Percentiles rank a stretch among this genome's conserved stretches.
These are phyloP conservation scores for Porites lutea DNA, from an alignment of 64 coral and sea anemone genomes.

Conservation along the genomic window DNA sequence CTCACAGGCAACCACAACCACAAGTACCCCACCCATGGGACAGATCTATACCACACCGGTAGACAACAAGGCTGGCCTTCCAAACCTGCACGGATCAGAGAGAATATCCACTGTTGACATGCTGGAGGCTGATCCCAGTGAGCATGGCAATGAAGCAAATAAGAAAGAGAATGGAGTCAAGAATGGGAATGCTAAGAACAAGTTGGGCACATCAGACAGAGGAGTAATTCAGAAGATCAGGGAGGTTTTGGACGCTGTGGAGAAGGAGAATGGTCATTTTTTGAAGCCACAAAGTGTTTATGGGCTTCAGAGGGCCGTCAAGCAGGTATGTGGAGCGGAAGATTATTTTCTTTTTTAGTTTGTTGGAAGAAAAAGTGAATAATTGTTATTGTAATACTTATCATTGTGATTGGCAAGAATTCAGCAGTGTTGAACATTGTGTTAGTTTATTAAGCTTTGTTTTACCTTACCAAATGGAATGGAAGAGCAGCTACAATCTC, in stretches of 20 bases:
- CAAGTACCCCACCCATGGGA: constrained; percentile 79
- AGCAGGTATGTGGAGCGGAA: constrained; percentile 32
- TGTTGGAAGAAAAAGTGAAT: too few species aligned
- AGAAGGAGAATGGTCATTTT: constrained; percentile 69
- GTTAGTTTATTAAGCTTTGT: too few species aligned
- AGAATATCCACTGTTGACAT: constrained; percentile 69
- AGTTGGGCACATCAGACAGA: constrained; percentile 68
- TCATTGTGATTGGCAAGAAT: too few species aligned
- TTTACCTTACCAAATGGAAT: too few species aligned
- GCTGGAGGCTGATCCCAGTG: constrained; percentile 69
- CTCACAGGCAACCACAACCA: constrained; percentile 91
- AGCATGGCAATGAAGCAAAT: constrained; percentile 73
- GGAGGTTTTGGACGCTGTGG: constrained; percentile 89
- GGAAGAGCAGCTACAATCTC: too few species aligned
- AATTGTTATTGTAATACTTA: too few species aligned
- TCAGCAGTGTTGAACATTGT: too few species aligned
- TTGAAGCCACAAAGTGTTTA: constrained; percentile 45
- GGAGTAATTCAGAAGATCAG: constrained; percentile 91
- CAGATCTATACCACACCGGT: constrained; percentile 82
- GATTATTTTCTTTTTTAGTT: not conserved
- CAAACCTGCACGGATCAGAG: constrained; percentile 61
- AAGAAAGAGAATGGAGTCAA: constrained; percentile 30
- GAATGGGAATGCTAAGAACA: constrained; percentile 9
- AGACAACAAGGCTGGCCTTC: constrained; percentile 71
- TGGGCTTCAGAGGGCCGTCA: not conserved